These are phyloP conservation scores for Allolobophora icterica DNA, from an alignment of 2,888 invertebrate genomes.

Conservation along the genomic window DNA sequence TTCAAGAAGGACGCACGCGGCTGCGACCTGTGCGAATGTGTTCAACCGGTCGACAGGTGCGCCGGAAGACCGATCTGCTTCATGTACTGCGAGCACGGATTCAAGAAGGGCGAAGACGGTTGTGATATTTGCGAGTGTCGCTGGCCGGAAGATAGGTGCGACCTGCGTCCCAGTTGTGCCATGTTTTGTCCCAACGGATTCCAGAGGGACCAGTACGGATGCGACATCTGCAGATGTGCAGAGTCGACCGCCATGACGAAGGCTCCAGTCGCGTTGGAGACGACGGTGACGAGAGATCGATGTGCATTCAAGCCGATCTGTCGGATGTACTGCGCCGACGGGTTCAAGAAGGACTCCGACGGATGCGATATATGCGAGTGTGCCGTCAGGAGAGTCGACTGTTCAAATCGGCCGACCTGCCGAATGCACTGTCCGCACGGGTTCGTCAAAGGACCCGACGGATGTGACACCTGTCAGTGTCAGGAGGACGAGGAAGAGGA, in stretches of 20 bases:
- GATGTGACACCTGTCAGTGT: constrained; percentile 42
- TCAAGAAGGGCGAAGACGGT: constrained; percentile 38
- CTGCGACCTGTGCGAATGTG: constrained; percentile 33
- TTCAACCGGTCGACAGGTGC: not conserved
- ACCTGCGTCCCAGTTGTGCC: constrained; percentile 29
- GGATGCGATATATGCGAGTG: constrained; percentile 46
- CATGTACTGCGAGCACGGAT: constrained; percentile 38
- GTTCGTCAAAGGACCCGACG: constrained; percentile 25
- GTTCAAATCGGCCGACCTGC: not conserved
- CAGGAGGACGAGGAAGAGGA: not conserved
- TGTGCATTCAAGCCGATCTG: constrained; percentile 31
- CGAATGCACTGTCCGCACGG: constrained; percentile 19
- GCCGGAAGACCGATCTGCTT: constrained; percentile 25
- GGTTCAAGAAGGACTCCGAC: constrained; percentile 42
- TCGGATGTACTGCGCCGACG: constrained; percentile 42
- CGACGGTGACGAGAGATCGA: not conserved
- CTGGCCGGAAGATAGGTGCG: constrained; percentile 20
- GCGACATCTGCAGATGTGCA: constrained; percentile 38
- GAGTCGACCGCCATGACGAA: not conserved
- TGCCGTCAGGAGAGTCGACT: not conserved
- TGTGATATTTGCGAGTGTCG: constrained; percentile 39
- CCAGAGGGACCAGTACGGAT: constrained; percentile 35
- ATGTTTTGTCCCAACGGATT: constrained; percentile 38
- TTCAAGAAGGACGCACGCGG: constrained; percentile 27
- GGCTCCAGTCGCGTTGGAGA: not conserved